Conservation (phyloP, 35 echinoderm and acorn worm genomes). For the Lytechinus variegatus region DNA sequence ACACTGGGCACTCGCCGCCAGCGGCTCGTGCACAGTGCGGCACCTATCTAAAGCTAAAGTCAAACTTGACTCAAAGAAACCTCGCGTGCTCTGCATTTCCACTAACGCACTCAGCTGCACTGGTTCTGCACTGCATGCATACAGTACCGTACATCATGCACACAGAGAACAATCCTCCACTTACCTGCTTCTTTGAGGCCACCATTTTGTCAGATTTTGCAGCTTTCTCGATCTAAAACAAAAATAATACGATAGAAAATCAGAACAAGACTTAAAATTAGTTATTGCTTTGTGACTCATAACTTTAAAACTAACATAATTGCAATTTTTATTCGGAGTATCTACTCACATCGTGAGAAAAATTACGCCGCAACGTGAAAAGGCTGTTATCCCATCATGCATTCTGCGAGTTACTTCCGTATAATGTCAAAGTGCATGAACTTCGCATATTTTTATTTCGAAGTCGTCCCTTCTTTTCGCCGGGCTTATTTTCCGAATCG, state of each 20-base stretch:
- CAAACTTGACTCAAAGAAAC: too few species aligned
- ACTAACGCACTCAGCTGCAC: too few species aligned
- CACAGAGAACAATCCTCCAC: not conserved
- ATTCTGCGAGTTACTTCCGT: not conserved
- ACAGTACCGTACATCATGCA: too few species aligned
- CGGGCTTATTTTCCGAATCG: not conserved
- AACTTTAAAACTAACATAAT: not conserved
- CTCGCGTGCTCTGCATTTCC: too few species aligned
- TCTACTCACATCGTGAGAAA: conserved; percentile 28
- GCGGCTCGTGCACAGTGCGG: too few species aligned
- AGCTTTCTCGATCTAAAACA: conserved; percentile 52
- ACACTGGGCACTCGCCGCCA: too few species aligned
- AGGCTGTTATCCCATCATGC: conserved; percentile 49
- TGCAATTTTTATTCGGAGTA: not conserved
- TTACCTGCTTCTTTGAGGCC: conserved; percentile 98
- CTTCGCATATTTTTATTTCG: not conserved
- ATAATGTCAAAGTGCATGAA: conserved; percentile 12
- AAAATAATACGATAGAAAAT: conserved; percentile 24
- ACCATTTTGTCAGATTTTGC: conserved; percentile 81
- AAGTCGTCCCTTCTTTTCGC: too few species aligned
- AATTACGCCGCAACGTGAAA: conserved; percentile 39
- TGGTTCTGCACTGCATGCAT: too few species aligned
- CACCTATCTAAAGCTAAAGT: too few species aligned
- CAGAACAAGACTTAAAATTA: not conserved
- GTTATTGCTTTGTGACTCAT: too few species aligned